Conservation (phyloP, 2,113 vertebrate genomes). For the Nansenia antarctica region DNA sequence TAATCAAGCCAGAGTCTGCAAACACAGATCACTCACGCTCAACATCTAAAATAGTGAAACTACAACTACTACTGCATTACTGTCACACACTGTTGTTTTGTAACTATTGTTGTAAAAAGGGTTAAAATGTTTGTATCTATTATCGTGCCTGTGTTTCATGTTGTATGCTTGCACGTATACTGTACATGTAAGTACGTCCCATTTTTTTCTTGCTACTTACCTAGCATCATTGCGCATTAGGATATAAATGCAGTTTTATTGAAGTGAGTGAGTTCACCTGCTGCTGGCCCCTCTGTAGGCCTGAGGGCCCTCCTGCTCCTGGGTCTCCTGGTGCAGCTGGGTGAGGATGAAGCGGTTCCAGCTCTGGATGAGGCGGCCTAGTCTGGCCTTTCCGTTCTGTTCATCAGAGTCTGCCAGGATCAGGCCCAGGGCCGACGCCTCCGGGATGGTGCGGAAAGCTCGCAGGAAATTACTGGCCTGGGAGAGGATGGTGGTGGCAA, state of each 20-base stretch:
- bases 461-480: conserved; percentile 97
- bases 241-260: too few relatives aligned
- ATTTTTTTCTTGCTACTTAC: too few relatives aligned
- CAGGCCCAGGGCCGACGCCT: conserved; percentile 92
- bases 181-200: too few relatives aligned
- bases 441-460: conserved; percentile 96
- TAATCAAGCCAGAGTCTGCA: neutral
- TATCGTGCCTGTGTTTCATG: neutral
- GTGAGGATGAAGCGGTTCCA: conserved; percentile 99
- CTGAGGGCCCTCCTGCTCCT: conserved; percentile 94
- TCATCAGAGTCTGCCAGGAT: conserved; percentile 97
- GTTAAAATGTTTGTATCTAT: neutral
- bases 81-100: neutral
- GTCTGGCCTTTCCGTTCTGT: conserved; percentile 90
- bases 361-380: conserved; percentile 93
- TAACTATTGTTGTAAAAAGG: too few relatives aligned
- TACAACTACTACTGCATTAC: neutral
- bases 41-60: neutral
- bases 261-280: too few relatives aligned
- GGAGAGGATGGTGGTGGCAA: neutral
- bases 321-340: conserved; percentile 96
- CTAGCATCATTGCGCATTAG: too few relatives aligned
- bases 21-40: neutral
- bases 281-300: conserved; percentile 89
- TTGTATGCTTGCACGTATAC: too few relatives aligned